phyloP scores from a whole-genome alignment of 2,888 invertebrate genomes.

The Cheilosia scutellata region DNA sequence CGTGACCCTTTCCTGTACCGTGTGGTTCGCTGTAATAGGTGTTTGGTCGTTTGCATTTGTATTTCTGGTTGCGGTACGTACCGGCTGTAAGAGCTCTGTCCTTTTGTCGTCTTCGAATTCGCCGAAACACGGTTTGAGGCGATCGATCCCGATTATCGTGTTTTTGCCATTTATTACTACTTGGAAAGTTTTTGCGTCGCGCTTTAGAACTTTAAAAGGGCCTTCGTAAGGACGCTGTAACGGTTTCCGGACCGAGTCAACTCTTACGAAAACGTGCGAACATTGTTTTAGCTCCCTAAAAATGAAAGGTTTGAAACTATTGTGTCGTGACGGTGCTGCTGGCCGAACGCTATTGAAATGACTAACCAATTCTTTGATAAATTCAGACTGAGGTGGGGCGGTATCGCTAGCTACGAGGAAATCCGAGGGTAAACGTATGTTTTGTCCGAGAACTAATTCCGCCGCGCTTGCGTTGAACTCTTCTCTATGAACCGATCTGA shows the following conservation, averaged over 20 bases:
- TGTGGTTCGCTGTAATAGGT: too few relatives aligned
- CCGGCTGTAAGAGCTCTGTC: background rate
- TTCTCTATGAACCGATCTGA: background rate
- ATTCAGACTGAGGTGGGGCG: background rate
- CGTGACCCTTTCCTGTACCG: too few relatives aligned
- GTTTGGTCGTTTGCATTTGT: too few relatives aligned
- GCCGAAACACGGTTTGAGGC: background rate
- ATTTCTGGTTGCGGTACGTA: background rate
- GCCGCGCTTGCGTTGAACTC: background rate
- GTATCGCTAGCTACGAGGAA: background rate
- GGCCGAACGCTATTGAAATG: background rate
- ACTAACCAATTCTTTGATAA: background rate
- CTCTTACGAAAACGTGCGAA: slow-evolving; percentile 15
- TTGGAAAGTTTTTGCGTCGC: background rate
- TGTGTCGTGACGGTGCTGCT: background rate
- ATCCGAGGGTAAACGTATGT: background rate
- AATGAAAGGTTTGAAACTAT: background rate
- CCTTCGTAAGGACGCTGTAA: slow-evolving; percentile 21
- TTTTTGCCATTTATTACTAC: background rate
- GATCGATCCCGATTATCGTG: background rate
- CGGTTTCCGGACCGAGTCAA: slow-evolving; percentile 21
- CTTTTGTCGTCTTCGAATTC: background rate
- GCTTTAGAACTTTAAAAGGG: slow-evolving; percentile 1
- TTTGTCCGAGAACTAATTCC: background rate
- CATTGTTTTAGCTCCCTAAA: background rate